A percentile compares a stretch with the other conserved stretches of the same genome.
Conservation (phyloP, 2,113 vertebrate genomes). For the Brevimyrus niger region DNA sequence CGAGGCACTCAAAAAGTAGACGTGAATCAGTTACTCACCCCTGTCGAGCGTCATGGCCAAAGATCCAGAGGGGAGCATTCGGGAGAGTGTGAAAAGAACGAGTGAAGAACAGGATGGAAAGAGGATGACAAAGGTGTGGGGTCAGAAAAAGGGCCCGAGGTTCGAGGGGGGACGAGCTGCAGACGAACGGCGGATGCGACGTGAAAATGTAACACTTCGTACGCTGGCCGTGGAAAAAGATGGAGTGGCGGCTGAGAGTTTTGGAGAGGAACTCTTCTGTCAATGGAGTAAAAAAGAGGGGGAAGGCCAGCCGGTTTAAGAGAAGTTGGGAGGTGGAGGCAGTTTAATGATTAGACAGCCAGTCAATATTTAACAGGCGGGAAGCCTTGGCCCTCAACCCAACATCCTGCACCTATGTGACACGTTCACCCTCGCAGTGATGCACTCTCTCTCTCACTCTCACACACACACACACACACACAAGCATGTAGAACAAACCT, state of each 20-base stretch:
- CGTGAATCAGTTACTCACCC: not conserved
- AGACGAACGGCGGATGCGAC: not conserved
- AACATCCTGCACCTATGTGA: slow-evolving; percentile 60
- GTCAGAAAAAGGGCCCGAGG: not conserved
- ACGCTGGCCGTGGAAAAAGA: not conserved
- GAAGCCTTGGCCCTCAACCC: slow-evolving; percentile 58
- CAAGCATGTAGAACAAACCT: slow-evolving; percentile 6
- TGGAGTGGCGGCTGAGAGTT: slow-evolving; percentile 25
- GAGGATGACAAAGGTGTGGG: not conserved
- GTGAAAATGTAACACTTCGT: not conserved
- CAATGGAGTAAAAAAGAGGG: slow-evolving; percentile 17
- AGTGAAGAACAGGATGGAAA: not conserved
- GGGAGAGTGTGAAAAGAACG: not conserved
- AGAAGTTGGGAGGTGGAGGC: slow-evolving; percentile 48
- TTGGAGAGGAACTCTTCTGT: slow-evolving; percentile 37
- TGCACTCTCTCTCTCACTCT: not conserved
- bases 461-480: not conserved
- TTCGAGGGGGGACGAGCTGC: not conserved
- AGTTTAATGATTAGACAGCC: slow-evolving; percentile 65
- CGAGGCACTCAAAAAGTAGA: not conserved
- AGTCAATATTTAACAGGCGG: slow-evolving; percentile 67
- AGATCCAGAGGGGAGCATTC: not conserved
- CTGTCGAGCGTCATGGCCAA: not conserved
- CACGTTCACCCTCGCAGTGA: slow-evolving; percentile 40
- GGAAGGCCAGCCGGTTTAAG: slow-evolving; percentile 56